Evolutionary conservation across 2,113 vertebrate species (phyloP).

Genomic region (Danionella cerebrum): DNA sequence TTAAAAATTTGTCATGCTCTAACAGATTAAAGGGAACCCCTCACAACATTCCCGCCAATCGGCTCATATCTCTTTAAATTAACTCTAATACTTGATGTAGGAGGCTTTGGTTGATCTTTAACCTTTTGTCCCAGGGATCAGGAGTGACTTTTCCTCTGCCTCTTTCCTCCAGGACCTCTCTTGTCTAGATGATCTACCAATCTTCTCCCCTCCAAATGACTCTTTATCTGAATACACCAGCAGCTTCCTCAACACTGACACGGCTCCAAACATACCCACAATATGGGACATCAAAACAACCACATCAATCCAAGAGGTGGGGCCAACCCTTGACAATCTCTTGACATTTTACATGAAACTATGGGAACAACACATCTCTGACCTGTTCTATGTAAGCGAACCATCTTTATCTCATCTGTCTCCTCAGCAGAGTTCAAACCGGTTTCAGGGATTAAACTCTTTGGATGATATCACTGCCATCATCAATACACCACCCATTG

Average conservation of each 20-base stretch:
- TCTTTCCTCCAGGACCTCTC: slow-evolving; percentile 17
- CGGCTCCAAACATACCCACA: slow-evolving; percentile 74
- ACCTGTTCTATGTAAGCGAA: too few relatives aligned
- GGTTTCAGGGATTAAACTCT: slow-evolving; percentile 71
- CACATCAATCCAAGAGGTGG: slow-evolving; percentile 74
- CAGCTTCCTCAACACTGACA: slow-evolving; percentile 69
- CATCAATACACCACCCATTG: slow-evolving; percentile 74
- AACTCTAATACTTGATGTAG: too few relatives aligned
- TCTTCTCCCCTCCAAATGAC: slow-evolving; percentile 85
- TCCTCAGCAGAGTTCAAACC: slow-evolving; percentile 71
- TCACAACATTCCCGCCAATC: too few relatives aligned
- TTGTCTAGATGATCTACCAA: slow-evolving; percentile 79
- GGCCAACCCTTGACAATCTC: slow-evolving; percentile 11
- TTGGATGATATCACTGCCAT: slow-evolving; percentile 72
- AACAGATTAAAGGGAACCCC: too few relatives aligned
- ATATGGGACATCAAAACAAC: slow-evolving; percentile 84
- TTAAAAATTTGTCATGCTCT: too few relatives aligned
- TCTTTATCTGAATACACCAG: slow-evolving; percentile 84
- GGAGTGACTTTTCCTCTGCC: background rate
- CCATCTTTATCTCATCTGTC: slow-evolving; percentile 41
- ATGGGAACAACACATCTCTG: too few relatives aligned
- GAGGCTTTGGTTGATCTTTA: background rate
- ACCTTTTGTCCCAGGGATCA: too few relatives aligned
- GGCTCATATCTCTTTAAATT: too few relatives aligned
- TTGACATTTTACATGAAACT: too few relatives aligned